Base-by-base conservation (phyloP, 2,113 vertebrate species). In the Paracanthobrama guichenoti region DNA sequence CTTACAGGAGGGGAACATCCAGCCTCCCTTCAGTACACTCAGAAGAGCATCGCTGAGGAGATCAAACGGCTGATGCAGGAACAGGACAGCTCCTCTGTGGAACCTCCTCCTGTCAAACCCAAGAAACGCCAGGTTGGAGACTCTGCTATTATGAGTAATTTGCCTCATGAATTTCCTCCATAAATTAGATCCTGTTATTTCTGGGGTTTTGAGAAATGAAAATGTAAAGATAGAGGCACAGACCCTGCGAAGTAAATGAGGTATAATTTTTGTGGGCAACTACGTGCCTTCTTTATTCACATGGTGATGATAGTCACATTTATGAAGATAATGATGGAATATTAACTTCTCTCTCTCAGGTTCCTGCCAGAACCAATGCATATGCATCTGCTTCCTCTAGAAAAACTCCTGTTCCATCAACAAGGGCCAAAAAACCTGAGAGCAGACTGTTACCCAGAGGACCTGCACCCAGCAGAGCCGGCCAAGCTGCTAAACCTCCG, bases 21-120 rank as follows among this genome's bases (percentile, higher is more conserved):
- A 76, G 28, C 6, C 62, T 75, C 35, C 9, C 7, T 39, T 31
- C 85, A 20, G 24, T 72, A 42, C 74, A 87, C 31, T 72, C 31
- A 3, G 48, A 88, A 81, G 55, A 92, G 85, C 80, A 87, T 94
- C 60, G 86, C 83, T 60, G 88, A 91, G 64, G 89, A 94, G 82
- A 91, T 93, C 22, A 87, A 91, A 48, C 83, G 86, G 31, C 88
- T 94, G 60, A 93, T 94, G 90, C 66, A 91, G 80, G 90, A 92
- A 64, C 82, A 92, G 8, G 85, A 88, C 31, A 82, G 79, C 42
- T 76, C 18, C 44, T 62, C 76, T 13, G 10, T 81, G 39, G 26
- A 48, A 11, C 64, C 50, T 0, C 79, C 83, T 0, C 48, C 84
- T 69, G 59, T 67, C 42, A 91, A 84, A 81, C 59, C 67, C 5